A percentile compares a stretch with the other conserved stretches of the same genome.
These are phyloP conservation scores for Ibidorhyncha struthersii DNA, from an alignment of 2,113 vertebrate species.

Conservation along the genomic window DNA sequence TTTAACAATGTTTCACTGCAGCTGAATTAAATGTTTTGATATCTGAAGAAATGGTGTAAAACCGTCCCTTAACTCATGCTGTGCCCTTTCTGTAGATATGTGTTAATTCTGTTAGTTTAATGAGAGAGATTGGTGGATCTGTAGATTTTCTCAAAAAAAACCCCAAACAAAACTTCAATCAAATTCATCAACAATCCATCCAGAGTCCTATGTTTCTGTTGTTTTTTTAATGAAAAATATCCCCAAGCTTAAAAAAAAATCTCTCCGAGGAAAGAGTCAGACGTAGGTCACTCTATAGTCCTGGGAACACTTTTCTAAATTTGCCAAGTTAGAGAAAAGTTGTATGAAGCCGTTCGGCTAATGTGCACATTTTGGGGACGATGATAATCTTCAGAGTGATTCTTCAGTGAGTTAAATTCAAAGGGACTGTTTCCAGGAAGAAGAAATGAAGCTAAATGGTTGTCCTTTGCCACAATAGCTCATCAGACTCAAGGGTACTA, in stretches of 20 bases:
- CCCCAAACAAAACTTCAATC: background rate
- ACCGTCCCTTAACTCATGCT: background rate
- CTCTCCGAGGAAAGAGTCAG: background rate
- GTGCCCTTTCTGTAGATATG: background rate
- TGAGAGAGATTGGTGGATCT: background rate
- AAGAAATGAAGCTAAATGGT: background rate
- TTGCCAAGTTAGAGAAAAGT: background rate
- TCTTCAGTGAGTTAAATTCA: constrained; percentile 19
- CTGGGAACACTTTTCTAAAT: background rate
- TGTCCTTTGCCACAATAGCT: background rate
- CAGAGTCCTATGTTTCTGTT: background rate
- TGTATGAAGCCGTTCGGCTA: background rate
- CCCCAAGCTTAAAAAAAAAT: background rate
- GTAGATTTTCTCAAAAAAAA: background rate
- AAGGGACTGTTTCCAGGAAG: background rate
- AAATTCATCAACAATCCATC: background rate
- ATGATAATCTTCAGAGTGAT: background rate
- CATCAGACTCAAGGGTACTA: background rate
- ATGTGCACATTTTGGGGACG: background rate
- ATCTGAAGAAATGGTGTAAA: background rate
- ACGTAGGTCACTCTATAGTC: background rate
- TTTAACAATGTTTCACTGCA: constrained; percentile 9
- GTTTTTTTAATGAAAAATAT: background rate
- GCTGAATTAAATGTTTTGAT: constrained; percentile 28
- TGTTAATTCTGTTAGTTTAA: background rate